These are phyloP conservation scores for Propithecus deckenii DNA, from an alignment of 2,797 vertebrate species.

Conservation along the genomic window DNA sequence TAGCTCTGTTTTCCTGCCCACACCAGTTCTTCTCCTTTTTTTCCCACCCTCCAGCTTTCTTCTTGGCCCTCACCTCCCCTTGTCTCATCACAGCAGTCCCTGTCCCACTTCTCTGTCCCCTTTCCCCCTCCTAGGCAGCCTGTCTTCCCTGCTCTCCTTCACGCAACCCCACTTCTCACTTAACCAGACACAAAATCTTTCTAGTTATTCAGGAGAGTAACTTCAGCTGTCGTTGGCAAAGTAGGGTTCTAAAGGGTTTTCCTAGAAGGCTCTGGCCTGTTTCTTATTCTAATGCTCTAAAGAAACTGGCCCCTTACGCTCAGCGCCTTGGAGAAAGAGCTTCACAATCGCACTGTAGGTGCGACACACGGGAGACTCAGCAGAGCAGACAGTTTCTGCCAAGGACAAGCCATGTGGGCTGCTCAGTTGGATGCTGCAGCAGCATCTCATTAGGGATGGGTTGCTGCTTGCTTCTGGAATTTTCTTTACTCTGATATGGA, in stretches of 20 bases:
- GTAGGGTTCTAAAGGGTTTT: background rate
- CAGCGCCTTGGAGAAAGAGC: background rate
- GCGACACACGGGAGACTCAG: fast-evolving
- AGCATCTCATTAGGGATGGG: background rate
- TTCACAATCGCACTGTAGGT: background rate
- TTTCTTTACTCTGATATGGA: background rate
- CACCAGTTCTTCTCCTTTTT: background rate
- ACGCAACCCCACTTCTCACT: background rate
- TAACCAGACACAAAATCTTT: background rate
- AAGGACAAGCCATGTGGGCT: background rate
- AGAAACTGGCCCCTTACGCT: background rate
- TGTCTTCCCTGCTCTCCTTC: background rate
- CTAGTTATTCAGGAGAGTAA: background rate
- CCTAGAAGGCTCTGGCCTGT: background rate
- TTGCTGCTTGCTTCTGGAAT: background rate
- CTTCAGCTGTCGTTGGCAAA: background rate
- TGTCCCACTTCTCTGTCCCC: background rate
- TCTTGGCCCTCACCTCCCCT: background rate
- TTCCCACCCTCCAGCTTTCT: background rate
- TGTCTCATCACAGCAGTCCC: fast-evolving
- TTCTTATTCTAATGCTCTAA: background rate
- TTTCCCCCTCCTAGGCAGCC: background rate
- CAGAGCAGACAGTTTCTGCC: background rate
- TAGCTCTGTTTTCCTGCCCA: background rate
- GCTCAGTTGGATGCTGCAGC: background rate